phyloP scores from a whole-genome alignment of 2,888 invertebrate species.

The Drosophila affinis region DNA sequence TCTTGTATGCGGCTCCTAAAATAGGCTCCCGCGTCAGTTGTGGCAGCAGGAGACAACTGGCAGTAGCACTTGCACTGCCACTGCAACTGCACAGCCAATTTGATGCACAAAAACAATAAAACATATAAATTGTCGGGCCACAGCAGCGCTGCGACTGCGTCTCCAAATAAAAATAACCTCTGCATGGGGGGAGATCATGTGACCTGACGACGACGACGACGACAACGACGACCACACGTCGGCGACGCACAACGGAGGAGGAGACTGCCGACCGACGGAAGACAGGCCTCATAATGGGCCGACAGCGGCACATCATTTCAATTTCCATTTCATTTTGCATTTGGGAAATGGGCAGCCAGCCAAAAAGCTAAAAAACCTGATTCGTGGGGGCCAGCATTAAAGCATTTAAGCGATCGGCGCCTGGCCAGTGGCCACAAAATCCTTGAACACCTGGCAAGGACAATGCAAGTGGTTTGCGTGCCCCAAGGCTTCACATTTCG shows the following conservation, averaged over 20 bases:
- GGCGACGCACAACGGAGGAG: neutral
- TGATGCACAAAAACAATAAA: constrained; percentile 55
- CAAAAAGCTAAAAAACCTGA: constrained; percentile 31
- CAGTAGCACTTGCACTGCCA: constrained; percentile 16
- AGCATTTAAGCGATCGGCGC: neutral
- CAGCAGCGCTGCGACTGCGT: constrained; percentile 42
- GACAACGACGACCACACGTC: neutral
- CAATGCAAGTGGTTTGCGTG: constrained; percentile 54
- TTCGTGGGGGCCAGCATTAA: neutral
- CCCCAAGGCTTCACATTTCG: constrained; percentile 19
- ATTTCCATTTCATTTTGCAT: constrained; percentile 47
- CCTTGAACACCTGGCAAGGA: constrained; percentile 60
- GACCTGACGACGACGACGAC: constrained; percentile 34
- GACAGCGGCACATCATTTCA: constrained; percentile 38
- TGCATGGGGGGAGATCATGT: constrained; percentile 76
- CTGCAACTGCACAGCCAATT: constrained; percentile 60
- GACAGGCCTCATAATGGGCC: constrained; percentile 44
- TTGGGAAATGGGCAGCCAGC: constrained; percentile 33
- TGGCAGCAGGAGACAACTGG: constrained; percentile 35
- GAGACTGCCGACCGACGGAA: neutral
- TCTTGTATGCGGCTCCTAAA: constrained; percentile 10
- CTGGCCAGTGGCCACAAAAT: constrained; percentile 15
- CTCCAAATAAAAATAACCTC: constrained; percentile 76
- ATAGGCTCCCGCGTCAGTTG: constrained; percentile 22
- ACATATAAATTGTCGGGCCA: constrained; percentile 49